phyloP scores from a whole-genome alignment of 1,140 invertebrate species.

The Pectinophora gossypiella region DNA sequence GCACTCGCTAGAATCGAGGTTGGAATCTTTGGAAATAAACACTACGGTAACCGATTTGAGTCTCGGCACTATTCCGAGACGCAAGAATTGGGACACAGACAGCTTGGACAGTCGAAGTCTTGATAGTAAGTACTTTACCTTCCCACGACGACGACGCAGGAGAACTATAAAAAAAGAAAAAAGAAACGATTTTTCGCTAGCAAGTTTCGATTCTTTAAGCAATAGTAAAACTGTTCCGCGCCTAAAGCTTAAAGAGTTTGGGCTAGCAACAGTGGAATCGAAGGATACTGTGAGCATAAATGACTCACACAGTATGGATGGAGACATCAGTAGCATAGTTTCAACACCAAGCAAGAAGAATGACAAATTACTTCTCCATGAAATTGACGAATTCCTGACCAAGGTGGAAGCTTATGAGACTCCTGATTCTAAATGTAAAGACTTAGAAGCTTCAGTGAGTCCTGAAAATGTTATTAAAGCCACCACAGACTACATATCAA shows the following conservation, averaged over 20 bases:
- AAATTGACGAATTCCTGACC: slow-evolving; percentile 75
- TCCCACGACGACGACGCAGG: slow-evolving; percentile 49
- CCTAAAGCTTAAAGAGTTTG: slow-evolving; percentile 26
- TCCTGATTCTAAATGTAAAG: slow-evolving; percentile 42
- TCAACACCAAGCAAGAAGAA: slow-evolving; percentile 65
- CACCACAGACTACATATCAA: slow-evolving; percentile 49
- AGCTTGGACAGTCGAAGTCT: slow-evolving; percentile 43
- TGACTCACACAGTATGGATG: slow-evolving; percentile 64
- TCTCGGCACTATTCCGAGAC: slow-evolving; percentile 19
- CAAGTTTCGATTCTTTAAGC: slow-evolving; percentile 39
- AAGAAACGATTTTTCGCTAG: slow-evolving; percentile 38
- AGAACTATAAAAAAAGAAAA: slow-evolving; percentile 32
- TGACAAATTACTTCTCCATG: slow-evolving; percentile 65
- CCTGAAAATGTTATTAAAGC: slow-evolving; percentile 59
- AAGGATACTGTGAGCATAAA: slow-evolving; percentile 25
- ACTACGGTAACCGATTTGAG: slow-evolving; percentile 41
- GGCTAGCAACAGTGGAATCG: slow-evolving; percentile 4
- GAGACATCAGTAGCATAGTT: slow-evolving; percentile 58
- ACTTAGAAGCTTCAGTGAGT: slow-evolving; percentile 23
- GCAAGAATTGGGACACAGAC: slow-evolving; percentile 39
- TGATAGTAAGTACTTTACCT: slow-evolving; percentile 54
- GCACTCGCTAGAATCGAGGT: slow-evolving; percentile 76
- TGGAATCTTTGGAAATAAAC: slow-evolving; percentile 65
- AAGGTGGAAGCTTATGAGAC: slow-evolving; percentile 73
- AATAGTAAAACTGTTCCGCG: slow-evolving; percentile 22